Conservation (phyloP, 2,888 invertebrate genomes). For the Chironomus tentans region DNA sequence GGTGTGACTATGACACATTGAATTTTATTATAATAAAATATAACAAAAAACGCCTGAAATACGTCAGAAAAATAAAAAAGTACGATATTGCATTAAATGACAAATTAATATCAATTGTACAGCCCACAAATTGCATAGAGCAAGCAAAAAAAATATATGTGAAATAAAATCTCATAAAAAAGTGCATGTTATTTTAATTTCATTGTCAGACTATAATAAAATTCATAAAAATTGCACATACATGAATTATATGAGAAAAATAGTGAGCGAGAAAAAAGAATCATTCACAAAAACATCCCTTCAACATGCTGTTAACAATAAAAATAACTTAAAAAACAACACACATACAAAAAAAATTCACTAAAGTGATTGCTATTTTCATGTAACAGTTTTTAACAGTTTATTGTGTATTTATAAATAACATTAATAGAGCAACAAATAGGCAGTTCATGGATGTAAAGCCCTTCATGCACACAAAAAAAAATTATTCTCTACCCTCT, state of each 20-base stretch:
- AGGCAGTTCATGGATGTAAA: not conserved
- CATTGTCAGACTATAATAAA: constrained; percentile 1
- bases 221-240: not conserved
- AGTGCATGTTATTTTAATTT: constrained; percentile 8
- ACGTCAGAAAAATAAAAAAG: not conserved
- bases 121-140: constrained; percentile 4
- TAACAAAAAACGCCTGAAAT: not conserved
- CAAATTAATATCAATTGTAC: constrained; percentile 19
- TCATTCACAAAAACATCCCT: constrained; percentile 1
- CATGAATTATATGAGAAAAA: not conserved
- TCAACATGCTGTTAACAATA: constrained; percentile 23
- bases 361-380: constrained; percentile 5
- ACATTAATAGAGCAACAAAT: constrained; percentile 18
- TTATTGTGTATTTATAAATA: not conserved
- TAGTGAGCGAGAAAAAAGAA: not conserved
- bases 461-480: not conserved
- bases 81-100: constrained; percentile 16
- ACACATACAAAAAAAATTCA: not conserved
- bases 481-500: not conserved
- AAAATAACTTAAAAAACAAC: constrained; percentile 13
- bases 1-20: too few relatives aligned
- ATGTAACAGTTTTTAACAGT: constrained; percentile 7
- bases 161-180: not conserved
- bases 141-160: constrained; percentile 2
- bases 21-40: not conserved